Percentiles rank a stretch among this genome's conserved stretches.
Conservation (phyloP, 1,140 invertebrate species). For the Zaprionus gabonicus region DNA sequence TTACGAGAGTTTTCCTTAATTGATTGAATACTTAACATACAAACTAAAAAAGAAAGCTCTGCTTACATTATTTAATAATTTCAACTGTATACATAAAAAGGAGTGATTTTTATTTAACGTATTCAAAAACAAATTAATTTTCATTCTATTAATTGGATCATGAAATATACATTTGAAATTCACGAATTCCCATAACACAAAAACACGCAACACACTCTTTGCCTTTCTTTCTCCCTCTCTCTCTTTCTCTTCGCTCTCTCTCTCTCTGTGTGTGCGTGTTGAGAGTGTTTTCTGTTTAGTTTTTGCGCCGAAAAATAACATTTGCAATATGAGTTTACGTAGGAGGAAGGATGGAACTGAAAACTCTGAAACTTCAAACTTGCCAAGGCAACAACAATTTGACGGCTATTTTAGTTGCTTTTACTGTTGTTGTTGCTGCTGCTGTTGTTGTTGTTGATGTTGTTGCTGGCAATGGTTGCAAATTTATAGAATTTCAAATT, state of each 20-base stretch:
- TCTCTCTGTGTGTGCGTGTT: not conserved
- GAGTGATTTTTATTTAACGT: too few relatives aligned
- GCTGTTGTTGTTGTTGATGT: slow-evolving; percentile 31
- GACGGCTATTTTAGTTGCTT: slow-evolving; percentile 22
- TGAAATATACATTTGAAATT: not conserved
- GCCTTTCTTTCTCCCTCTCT: not conserved
- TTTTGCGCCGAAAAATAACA: slow-evolving; percentile 45
- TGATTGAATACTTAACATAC: too few relatives aligned
- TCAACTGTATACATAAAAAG: too few relatives aligned
- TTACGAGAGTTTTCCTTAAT: too few relatives aligned
- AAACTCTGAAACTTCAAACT: slow-evolving; percentile 30
- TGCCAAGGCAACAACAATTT: slow-evolving; percentile 24
- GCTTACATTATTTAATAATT: too few relatives aligned
- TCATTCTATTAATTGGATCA: too few relatives aligned
- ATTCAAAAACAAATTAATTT: too few relatives aligned
- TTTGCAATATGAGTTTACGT: slow-evolving; percentile 46
- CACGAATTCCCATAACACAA: not conserved
- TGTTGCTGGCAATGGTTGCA: slow-evolving; percentile 45
- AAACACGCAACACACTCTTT: slow-evolving; percentile 10
- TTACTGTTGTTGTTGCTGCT: slow-evolving; percentile 26
- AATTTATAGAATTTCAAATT: slow-evolving; percentile 77
- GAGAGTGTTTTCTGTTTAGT: slow-evolving; percentile 35
- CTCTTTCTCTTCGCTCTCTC: not conserved
- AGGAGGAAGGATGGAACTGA: slow-evolving; percentile 9
- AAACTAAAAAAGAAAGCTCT: too few relatives aligned